Conservation (phyloP, 2,113 vertebrate genomes). For the Malaclemys terrapin region DNA sequence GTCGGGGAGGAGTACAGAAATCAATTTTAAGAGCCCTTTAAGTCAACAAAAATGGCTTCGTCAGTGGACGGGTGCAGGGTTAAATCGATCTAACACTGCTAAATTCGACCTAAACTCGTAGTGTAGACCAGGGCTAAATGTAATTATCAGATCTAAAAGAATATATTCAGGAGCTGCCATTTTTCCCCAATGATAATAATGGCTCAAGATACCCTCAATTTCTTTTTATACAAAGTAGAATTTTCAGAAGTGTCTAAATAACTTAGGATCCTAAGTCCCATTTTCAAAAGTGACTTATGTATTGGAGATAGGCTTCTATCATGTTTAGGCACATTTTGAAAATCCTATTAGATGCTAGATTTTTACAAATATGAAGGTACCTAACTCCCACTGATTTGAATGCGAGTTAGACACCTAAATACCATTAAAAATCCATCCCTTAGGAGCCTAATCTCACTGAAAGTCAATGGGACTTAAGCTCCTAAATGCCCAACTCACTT, state of each 20-base stretch:
- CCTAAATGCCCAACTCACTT: not conserved
- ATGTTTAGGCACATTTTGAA: not conserved
- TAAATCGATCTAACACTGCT: too few species aligned
- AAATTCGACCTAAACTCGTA: too few species aligned
- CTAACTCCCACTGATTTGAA: too few species aligned
- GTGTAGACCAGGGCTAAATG: not conserved
- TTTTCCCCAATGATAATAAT: not conserved
- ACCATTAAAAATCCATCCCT: not conserved
- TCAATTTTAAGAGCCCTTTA: too few species aligned
- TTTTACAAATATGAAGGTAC: not conserved
- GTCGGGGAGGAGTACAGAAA: too few species aligned
- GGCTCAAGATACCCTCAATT: not conserved
- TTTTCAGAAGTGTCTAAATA: not conserved
- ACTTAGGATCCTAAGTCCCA: not conserved
- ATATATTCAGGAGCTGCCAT: not conserved
- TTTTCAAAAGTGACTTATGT: not conserved
- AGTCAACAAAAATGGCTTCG: too few species aligned
- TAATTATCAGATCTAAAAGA: accelerated
- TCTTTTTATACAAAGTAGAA: not conserved
- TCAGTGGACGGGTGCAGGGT: too few species aligned
- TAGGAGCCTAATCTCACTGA: not conserved
- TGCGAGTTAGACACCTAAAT: not conserved
- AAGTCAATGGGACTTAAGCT: not conserved
- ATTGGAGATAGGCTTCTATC: not conserved
- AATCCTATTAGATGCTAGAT: not conserved